Evolutionary conservation across 2,797 vertebrate genomes (phyloP).

Genomic region (Crenichthys baileyi): DNA sequence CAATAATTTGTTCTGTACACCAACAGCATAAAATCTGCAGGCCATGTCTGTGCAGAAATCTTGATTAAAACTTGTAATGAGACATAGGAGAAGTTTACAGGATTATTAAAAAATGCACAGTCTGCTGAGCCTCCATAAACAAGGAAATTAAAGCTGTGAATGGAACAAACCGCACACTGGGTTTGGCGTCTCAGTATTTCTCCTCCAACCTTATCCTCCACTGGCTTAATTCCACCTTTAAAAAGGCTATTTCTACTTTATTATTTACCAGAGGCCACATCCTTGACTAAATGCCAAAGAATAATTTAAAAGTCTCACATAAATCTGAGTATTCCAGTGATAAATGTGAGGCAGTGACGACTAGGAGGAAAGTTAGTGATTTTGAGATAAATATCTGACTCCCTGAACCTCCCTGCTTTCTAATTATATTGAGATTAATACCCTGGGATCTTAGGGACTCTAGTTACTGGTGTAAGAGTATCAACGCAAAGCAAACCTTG

Average conservation of each 20-base stretch:
- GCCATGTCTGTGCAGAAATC: neutral
- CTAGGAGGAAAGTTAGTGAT: constrained; percentile 48
- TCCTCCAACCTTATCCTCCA: constrained; percentile 38
- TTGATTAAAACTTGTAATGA: constrained; percentile 17
- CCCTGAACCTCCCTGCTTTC: constrained; percentile 66
- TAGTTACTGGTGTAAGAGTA: constrained; percentile 50
- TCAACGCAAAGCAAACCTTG: constrained; percentile 64
- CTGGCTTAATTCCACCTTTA: constrained; percentile 26
- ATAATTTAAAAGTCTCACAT: constrained; percentile 53
- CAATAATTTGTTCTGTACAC: neutral
- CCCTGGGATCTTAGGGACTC: constrained; percentile 73
- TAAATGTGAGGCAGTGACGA: constrained; percentile 23
- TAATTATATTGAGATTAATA: constrained; percentile 85
- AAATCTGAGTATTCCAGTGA: constrained; percentile 44
- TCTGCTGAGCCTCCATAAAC: constrained; percentile 27
- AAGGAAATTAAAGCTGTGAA: constrained; percentile 26
- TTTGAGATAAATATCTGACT: constrained; percentile 74
- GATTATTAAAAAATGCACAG: constrained; percentile 18
- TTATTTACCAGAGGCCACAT: constrained; percentile 60
- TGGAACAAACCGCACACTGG: constrained; percentile 39
- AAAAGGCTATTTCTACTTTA: constrained; percentile 36
- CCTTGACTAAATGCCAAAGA: constrained; percentile 65
- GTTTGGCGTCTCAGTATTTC: constrained; percentile 41
- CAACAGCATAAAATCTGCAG: neutral
- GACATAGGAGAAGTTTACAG: neutral